Evolutionary conservation across 2,113 vertebrate species (phyloP).

Genomic region (Pao palembangensis): DNA sequence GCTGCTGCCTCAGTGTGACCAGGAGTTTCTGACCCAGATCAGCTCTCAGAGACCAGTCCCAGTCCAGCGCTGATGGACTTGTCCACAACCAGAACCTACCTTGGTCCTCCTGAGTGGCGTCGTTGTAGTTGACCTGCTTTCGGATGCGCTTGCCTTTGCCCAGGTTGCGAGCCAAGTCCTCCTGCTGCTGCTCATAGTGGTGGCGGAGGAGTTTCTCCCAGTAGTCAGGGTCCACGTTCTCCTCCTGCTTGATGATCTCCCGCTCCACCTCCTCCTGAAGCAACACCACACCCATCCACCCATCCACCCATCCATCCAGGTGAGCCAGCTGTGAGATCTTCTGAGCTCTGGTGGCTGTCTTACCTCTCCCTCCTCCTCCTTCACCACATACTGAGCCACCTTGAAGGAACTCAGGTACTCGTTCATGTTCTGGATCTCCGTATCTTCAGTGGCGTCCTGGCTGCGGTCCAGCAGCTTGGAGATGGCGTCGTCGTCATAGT

Average conservation of each 20-base stretch:
- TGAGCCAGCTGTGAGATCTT: too few species aligned
- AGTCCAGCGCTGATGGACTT: too few species aligned
- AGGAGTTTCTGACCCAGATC: too few species aligned
- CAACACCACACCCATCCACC: background rate
- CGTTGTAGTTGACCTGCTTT: slow-evolving; percentile 99
- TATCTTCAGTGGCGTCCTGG: slow-evolving; percentile 92
- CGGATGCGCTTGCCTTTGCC: slow-evolving; percentile 96
- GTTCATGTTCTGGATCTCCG: slow-evolving; percentile 98
- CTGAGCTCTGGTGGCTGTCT: slow-evolving; percentile 32
- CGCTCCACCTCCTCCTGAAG: slow-evolving; percentile 93
- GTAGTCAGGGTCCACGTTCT: slow-evolving; percentile 97
- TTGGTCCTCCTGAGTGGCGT: slow-evolving; percentile 96
- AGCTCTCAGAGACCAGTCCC: too few species aligned
- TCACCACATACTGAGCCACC: slow-evolving; percentile 98
- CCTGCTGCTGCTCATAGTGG: slow-evolving; percentile 98
- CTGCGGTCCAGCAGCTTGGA: slow-evolving; percentile 94
- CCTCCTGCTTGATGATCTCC: slow-evolving; percentile 98
- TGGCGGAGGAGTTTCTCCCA: slow-evolving; percentile 98
- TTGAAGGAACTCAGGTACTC: slow-evolving; percentile 99
- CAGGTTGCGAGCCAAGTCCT: slow-evolving; percentile 92
- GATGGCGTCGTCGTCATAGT: slow-evolving; percentile 94
- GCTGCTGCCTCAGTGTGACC: too few species aligned
- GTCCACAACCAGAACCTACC: slow-evolving; percentile 69
- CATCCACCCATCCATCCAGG: background rate
- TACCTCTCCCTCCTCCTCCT: slow-evolving; percentile 98